Evolutionary conservation across 2,113 vertebrate genomes (phyloP).

Genomic region (Phodopus roborovskii): DNA sequence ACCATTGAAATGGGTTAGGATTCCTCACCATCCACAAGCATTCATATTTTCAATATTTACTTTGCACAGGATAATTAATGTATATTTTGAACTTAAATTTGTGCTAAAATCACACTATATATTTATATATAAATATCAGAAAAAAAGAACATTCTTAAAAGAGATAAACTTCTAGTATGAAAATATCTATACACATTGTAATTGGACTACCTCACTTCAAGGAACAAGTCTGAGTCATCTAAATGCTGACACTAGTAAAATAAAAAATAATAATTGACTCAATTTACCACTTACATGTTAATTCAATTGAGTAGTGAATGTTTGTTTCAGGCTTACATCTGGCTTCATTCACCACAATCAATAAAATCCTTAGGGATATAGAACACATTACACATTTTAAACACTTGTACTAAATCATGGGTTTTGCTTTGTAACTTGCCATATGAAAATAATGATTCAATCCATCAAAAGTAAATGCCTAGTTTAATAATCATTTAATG

Average conservation of each 20-base stretch:
- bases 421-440: background rate
- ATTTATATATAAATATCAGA: background rate
- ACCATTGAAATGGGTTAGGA: background rate
- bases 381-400: slow-evolving; percentile 58
- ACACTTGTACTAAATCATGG: background rate
- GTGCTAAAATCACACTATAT: fast-evolving
- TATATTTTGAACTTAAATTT: background rate
- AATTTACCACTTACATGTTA: background rate
- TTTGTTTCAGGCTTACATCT: slow-evolving; percentile 63
- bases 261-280: background rate
- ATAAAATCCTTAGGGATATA: background rate
- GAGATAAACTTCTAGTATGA: background rate
- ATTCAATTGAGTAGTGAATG: slow-evolving; percentile 50
- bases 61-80: background rate
- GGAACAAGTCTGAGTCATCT: slow-evolving; percentile 13
- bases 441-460: background rate
- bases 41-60: background rate
- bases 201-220: background rate
- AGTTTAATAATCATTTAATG: background rate
- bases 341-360: slow-evolving; percentile 58
- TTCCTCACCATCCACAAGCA: fast-evolving
- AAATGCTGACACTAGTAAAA: slow-evolving; percentile 55
- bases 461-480: background rate
- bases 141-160: background rate
- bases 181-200: background rate